phyloP scores from a whole-genome alignment of 2,113 vertebrate species.

The Neogobius melanostomus region DNA sequence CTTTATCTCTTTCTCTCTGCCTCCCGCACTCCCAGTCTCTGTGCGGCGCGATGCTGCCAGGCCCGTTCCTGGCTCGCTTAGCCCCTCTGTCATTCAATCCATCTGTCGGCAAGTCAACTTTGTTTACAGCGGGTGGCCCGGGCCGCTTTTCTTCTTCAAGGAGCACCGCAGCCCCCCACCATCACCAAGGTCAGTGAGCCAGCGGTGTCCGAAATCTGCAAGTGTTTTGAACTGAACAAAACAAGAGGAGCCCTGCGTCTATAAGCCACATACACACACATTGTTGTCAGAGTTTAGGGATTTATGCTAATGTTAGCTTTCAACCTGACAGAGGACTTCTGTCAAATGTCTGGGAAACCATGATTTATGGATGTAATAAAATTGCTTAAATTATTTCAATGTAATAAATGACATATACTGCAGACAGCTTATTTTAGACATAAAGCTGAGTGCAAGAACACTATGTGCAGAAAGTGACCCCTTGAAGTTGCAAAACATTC shows the following conservation, averaged over 20 bases:
- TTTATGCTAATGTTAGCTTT: neutral
- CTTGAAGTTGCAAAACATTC: conserved; percentile 35
- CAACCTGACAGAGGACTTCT: neutral
- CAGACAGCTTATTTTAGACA: conserved; percentile 2
- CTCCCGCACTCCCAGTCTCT: conserved; percentile 42
- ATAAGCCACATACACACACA: conserved; percentile 16
- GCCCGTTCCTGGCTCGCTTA: conserved; percentile 98
- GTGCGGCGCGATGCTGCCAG: conserved; percentile 86
- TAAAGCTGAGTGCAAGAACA: conserved; percentile 21
- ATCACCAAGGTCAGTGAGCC: conserved; percentile 70
- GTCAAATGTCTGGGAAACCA: neutral
- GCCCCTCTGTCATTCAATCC: conserved; percentile 99
- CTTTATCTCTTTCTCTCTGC: conserved; percentile 24
- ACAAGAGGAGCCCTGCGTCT: neutral
- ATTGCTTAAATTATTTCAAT: neutral
- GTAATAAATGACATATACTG: neutral
- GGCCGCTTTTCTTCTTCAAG: conserved; percentile 98
- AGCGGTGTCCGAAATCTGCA: conserved; percentile 42
- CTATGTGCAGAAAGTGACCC: conserved; percentile 18
- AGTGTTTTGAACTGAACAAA: conserved; percentile 42
- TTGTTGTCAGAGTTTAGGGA: conserved; percentile 1
- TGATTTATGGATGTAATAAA: neutral
- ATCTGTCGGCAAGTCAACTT: conserved; percentile 99
- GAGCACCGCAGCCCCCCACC: conserved; percentile 89
- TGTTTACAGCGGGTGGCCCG: conserved; percentile 97